Base-by-base conservation (phyloP, 2,888 invertebrate species). In the Athalia rosae region DNA sequence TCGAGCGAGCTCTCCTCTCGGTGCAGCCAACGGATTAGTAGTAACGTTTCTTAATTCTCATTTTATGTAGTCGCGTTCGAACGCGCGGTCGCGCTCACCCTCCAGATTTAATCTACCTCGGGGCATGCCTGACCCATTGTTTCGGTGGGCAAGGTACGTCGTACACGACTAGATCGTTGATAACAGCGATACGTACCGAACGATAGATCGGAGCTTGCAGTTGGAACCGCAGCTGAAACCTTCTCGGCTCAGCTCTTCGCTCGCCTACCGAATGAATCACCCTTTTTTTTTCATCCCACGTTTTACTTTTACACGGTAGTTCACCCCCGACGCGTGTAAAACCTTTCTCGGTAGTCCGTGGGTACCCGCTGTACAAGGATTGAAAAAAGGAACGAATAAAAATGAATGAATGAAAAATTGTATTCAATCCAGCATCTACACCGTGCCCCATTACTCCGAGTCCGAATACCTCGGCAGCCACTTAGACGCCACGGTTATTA, bases 401-500 rank as follows among this genome's bases (percentile, higher is more conserved):
- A 62, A 63, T 53, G 48, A 76, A 58, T 62, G 28, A 47, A 28
- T 76, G 45, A 79, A 64, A 76, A 79, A 74, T 73, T 53, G 59
- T 58, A 77, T 79, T 69, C 28, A 28, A 28, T 28, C 13, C 15
- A 79, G 78, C 78, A 81, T 82, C 80, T 67, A 50, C 28, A 56
- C 77, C 71, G n/a, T 7, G 41, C 43, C 13, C 41, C 28, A 41
- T 7, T 28, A 28, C 28, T 28, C 28, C 28, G 28, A 28, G 8
- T 53, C 53, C 9, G 3, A 9, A 53, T 7, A 53, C 53, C n/a
- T 53, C 13, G 7, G n/a, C n/a, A 59, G 13, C 59, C 13, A 11
- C 7, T 47, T 59, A 76, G 66, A 82, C 76, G 13, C 56, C 74
- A 79, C 79, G 78, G 84, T 87, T 87, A 87, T 87, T 87, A 87